These are phyloP conservation scores for Ommatoiulus sabulosus DNA, from an alignment of 2,888 invertebrate genomes.

Conservation along the genomic window DNA sequence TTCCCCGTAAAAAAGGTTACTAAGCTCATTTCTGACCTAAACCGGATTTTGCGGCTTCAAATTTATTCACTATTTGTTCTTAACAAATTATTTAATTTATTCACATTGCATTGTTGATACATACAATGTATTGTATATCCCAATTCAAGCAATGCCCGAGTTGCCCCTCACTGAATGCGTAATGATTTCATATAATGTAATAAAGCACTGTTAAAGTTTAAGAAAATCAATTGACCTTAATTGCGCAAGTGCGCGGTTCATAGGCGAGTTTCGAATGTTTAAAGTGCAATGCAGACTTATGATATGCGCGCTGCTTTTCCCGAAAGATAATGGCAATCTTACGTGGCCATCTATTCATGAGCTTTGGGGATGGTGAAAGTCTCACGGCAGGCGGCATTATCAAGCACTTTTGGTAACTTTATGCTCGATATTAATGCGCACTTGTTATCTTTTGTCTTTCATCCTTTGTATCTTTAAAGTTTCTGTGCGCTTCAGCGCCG, in stretches of 20 bases:
- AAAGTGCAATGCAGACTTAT: neutral
- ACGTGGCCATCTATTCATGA: neutral
- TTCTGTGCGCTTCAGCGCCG: neutral
- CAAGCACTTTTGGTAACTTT: constrained; percentile 2
- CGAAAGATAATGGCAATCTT: neutral
- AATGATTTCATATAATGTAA: neutral
- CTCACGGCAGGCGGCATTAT: neutral
- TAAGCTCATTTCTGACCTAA: too few relatives aligned
- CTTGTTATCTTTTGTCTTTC: constrained; percentile 12
- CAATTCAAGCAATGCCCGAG: too few relatives aligned
- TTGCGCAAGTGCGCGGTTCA: neutral
- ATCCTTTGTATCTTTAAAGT: neutral
- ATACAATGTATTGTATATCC: too few relatives aligned
- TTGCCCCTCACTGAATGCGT: neutral
- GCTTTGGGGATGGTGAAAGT: neutral
- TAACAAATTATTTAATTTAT: too few relatives aligned
- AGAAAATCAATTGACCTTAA: constrained; percentile 8
- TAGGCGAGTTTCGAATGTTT: too few relatives aligned
- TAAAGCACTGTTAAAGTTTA: neutral
- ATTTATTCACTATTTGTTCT: too few relatives aligned
- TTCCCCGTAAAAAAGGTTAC: too few relatives aligned
- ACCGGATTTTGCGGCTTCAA: too few relatives aligned
- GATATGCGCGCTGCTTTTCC: neutral
- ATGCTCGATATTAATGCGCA: constrained; percentile 19
- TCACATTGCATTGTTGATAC: too few relatives aligned